These are phyloP conservation scores for Drosophila pseudotalamancana DNA, from an alignment of 2,888 invertebrate genomes.

Conservation along the genomic window DNA sequence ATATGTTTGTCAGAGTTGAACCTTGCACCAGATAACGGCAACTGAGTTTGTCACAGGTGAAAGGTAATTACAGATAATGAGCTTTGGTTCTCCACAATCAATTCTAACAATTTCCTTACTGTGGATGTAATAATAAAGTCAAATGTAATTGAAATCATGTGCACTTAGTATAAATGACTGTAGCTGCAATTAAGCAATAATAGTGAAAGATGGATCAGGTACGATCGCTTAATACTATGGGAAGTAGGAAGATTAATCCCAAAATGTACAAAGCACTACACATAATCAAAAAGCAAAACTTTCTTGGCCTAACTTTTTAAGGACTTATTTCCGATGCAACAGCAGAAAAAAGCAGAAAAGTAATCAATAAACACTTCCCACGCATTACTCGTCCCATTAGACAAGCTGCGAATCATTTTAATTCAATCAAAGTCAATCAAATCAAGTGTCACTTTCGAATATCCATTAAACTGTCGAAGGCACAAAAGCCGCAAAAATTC, in stretches of 20 bases:
- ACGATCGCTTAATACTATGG: no score
- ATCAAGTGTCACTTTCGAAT: conserved; percentile 45
- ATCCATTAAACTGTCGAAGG: conserved; percentile 53
- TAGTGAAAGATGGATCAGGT: no score
- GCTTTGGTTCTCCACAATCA: neutral
- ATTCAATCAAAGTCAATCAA: conserved; percentile 59
- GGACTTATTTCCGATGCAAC: no score
- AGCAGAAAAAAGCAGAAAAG: no score
- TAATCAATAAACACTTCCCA: no score
- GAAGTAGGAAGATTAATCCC: no score
- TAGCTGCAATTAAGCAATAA: no score
- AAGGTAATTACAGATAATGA: conserved; percentile 20
- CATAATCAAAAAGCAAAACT: no score
- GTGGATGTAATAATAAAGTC: neutral
- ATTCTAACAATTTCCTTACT: neutral
- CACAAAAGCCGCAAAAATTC: conserved; percentile 65
- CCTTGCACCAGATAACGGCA: neutral
- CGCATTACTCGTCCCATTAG: no score
- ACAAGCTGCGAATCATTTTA: conserved; percentile 55
- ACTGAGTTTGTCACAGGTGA: neutral
- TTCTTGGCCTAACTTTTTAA: no score
- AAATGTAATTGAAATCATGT: neutral
- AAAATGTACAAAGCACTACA: no score
- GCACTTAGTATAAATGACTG: neutral
- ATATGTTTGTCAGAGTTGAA: no score